Evolutionary conservation across 35 echinoderm and acorn worm genomes (phyloP).

Genomic region (Lytechinus variegatus): DNA sequence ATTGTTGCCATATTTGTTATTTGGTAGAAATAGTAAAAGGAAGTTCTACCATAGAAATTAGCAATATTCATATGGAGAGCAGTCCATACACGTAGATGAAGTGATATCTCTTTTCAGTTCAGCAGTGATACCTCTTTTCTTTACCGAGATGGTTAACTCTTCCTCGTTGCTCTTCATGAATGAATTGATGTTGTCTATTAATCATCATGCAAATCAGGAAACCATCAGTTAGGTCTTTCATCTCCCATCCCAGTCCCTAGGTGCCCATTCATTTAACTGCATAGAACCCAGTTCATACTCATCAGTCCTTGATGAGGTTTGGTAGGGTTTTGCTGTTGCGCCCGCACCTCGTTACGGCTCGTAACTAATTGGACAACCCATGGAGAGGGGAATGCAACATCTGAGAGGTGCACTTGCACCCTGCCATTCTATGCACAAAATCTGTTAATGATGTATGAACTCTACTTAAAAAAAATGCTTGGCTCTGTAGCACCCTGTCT

Average conservation of each 20-base stretch:
- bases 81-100: not conserved
- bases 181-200: constrained; percentile 26
- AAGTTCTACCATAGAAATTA: not conserved
- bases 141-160: not conserved
- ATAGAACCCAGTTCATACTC: not conserved
- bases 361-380: constrained; percentile 6
- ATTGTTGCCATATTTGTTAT: not conserved
- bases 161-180: not conserved
- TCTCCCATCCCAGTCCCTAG: constrained; percentile 20
- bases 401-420: constrained; percentile 17
- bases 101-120: not conserved
- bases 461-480: not conserved
- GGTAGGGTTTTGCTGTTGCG: not conserved
- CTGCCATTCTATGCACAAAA: constrained; percentile 25
- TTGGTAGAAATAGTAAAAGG: no score
- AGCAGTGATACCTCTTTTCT: not conserved
- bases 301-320: not conserved
- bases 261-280: constrained; percentile 26
- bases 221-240: constrained; percentile 39
- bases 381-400: not conserved
- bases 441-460: constrained; percentile 55
- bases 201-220: constrained; percentile 28
- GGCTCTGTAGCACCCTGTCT: not conserved
- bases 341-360: not conserved
- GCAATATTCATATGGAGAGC: not conserved